These are phyloP conservation scores for Puffinus mauretanicus DNA, from an alignment of 2,113 vertebrate genomes.

Conservation along the genomic window DNA sequence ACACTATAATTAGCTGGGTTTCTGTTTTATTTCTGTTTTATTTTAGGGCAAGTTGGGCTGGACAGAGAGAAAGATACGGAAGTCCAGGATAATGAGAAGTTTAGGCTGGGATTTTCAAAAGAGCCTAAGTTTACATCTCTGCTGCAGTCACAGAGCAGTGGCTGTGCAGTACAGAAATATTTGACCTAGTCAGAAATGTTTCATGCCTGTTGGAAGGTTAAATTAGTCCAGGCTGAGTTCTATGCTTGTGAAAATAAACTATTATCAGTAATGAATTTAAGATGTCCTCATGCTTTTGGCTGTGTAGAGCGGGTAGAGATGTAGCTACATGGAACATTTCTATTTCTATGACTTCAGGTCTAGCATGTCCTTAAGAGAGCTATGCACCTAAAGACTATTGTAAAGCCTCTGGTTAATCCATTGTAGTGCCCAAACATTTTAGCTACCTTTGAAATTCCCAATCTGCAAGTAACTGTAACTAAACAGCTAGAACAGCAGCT, in stretches of 20 bases:
- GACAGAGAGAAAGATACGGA: neutral
- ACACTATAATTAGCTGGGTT: neutral
- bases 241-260: neutral
- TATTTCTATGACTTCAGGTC: neutral
- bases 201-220: neutral
- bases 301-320: neutral
- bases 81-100: neutral
- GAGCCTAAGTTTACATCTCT: neutral
- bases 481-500: neutral
- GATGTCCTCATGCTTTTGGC: neutral
- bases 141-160: neutral
- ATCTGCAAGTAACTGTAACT: too few relatives aligned
- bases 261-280: neutral
- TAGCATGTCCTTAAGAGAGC: neutral
- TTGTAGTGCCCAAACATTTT: neutral
- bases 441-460: neutral
- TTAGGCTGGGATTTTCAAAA: neutral
- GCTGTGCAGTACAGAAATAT: neutral
- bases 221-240: neutral
- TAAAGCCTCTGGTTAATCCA: neutral
- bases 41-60: neutral
- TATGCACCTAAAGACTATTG: neutral
- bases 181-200: neutral
- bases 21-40: neutral
- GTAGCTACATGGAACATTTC: neutral